Conservation (phyloP, 1,140 invertebrate genomes). For the Pentalonia nigronervosa region DNA sequence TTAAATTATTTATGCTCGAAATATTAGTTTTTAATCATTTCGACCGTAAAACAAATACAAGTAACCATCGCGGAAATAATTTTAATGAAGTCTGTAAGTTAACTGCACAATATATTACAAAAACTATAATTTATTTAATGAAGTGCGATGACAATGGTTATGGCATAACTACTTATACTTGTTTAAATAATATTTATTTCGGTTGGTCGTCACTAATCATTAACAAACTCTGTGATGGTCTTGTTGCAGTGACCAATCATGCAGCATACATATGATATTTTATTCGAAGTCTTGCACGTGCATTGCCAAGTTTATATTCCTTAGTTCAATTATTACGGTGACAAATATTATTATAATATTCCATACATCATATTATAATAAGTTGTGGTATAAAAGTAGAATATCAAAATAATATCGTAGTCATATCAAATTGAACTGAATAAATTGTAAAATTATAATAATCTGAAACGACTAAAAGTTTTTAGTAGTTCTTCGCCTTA, state of each 20-base stretch:
- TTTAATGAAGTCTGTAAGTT: neutral
- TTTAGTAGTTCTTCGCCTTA: neutral
- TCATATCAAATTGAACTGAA: neutral
- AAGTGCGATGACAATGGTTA: neutral
- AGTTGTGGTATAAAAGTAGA: neutral
- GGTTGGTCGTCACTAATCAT: neutral
- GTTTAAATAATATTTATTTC: neutral
- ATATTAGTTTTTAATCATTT: neutral
- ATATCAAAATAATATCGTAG: neutral
- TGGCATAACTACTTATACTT: neutral
- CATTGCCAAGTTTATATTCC: neutral
- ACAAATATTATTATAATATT: neutral
- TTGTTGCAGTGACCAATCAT: neutral
- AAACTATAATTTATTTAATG: neutral
- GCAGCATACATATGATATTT: neutral
- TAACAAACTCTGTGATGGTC: neutral
- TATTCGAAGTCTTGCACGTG: too few relatives aligned
- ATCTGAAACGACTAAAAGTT: neutral
- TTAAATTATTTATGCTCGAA: neutral
- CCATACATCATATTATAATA: neutral
- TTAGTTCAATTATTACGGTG: neutral
- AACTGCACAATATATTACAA: neutral
- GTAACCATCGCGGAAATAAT: neutral
- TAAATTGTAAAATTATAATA: neutral
- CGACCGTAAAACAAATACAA: neutral